These are phyloP conservation scores for Myiagra hebetior DNA, from an alignment of 2,113 vertebrate species.

Conservation along the genomic window DNA sequence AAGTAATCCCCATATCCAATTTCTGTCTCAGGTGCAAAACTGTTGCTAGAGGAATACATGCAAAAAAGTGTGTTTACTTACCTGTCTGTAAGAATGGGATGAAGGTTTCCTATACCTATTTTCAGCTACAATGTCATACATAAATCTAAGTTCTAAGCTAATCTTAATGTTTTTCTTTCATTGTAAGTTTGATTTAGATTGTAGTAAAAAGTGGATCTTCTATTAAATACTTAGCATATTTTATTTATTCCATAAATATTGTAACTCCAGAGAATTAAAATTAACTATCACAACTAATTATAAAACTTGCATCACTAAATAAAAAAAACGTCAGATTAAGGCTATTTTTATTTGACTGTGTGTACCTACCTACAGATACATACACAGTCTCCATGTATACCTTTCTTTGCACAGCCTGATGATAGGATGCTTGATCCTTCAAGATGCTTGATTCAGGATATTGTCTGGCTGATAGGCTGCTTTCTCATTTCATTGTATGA, in stretches of 20 bases:
- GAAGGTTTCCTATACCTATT: neutral
- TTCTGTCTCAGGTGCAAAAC: neutral
- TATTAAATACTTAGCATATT: neutral
- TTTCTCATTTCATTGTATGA: neutral
- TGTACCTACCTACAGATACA: neutral
- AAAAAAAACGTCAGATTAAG: neutral
- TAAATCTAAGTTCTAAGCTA: neutral
- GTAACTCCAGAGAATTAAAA: neutral
- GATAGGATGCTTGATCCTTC: neutral
- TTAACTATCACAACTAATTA: neutral
- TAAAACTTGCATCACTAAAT: neutral
- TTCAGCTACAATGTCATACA: neutral
- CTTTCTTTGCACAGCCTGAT: neutral
- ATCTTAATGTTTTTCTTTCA: neutral
- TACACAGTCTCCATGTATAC: accelerated
- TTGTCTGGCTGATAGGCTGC: neutral
- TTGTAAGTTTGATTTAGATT: neutral
- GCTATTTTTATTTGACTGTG: neutral
- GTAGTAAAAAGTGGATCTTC: neutral
- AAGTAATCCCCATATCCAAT: neutral
- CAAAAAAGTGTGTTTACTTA: neutral
- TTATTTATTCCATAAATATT: neutral
- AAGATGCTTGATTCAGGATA: neutral
- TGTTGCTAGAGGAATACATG: neutral
- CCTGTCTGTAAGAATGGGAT: neutral